Base-by-base conservation (phyloP, 2,888 invertebrate genomes). In the Ptychoptera contaminata region DNA sequence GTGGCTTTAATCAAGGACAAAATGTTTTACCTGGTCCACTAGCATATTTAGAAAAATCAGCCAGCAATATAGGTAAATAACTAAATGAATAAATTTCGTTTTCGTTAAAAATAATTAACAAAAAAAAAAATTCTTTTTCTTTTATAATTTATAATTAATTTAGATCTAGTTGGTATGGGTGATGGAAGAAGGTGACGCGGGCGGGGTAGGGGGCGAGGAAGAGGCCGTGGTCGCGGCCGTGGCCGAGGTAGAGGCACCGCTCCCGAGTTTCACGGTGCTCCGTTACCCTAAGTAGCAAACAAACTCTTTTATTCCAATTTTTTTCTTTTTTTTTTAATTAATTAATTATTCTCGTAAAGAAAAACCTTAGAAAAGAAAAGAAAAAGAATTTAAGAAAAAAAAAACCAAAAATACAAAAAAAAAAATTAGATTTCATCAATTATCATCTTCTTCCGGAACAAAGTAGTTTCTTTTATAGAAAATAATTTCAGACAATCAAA, bases 31-130 rank as follows among this genome's bases (percentile, higher is more conserved):
- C 85, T 53, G 87, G 88, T 8, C 90, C 88, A 1, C 70, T 90
- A 49, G 88, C 88, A 1, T 88, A 81, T 59, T 69, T 91, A 49
- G 88, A 90, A 70, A 87, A 88, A 70, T 87, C 87, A 51, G 84
- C 88, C 57, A 86, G 86, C 67, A 88, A 86, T 68, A 88, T 90
- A 74, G 88, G 77, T 75, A 62, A 49, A 43, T 14, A 32, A 4
- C 29, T 15, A 14, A 29, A 12, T 14, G 5, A 16, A 15, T 10
- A 34, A 32, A 32, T 7, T 9, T 9, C n/a, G n/a, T n/a, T n/a
- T n/a, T n/a, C 9, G 2, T 42, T 8, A 35, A 34, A 31, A 32
- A 32, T 40, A 12, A 31, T 40, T 30, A 31, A 23, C 16, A 34
- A 11, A 34, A 16, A 16, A 16, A 34, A n/a, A 23, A 34, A 12